Conservation (phyloP, 2,888 invertebrate species). For the Marronus borbonicus region DNA sequence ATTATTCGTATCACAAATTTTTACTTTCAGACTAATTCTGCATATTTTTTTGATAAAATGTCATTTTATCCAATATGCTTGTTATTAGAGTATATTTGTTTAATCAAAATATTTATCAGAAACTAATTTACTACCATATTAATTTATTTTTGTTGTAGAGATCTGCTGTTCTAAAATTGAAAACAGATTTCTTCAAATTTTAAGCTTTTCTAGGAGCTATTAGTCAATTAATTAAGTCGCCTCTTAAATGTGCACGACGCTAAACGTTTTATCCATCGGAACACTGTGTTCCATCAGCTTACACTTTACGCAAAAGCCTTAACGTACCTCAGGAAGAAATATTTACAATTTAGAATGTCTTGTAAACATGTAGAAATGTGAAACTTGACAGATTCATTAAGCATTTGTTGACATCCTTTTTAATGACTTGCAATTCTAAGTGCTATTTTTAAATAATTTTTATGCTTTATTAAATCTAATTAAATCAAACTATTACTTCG, state of each 20-base stretch:
- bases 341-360: conserved; percentile 1
- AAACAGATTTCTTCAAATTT: conserved; percentile 24
- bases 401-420: neutral
- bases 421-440: neutral
- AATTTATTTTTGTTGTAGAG: neutral
- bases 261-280: neutral
- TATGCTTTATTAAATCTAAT: too few relatives aligned
- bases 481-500: too few relatives aligned
- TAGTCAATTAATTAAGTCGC: conserved; percentile 26
- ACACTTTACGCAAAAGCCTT: conserved; percentile 24
- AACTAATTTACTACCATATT: too few relatives aligned
- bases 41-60: too few relatives aligned
- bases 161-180: neutral
- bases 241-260: conserved; percentile 24
- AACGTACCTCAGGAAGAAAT: conserved; percentile 15
- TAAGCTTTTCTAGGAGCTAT: neutral
- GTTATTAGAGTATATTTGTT: too few relatives aligned
- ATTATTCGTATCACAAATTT: too few relatives aligned
- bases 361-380: conserved; percentile 10
- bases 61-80: too few relatives aligned
- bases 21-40: too few relatives aligned
- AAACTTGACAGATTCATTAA: conserved; percentile 15
- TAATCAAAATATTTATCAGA: too few relatives aligned
- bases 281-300: conserved; percentile 33
- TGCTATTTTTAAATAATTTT: too few relatives aligned